Conservation (phyloP, 2,888 invertebrate genomes). For the Phaedon cochleariae region DNA sequence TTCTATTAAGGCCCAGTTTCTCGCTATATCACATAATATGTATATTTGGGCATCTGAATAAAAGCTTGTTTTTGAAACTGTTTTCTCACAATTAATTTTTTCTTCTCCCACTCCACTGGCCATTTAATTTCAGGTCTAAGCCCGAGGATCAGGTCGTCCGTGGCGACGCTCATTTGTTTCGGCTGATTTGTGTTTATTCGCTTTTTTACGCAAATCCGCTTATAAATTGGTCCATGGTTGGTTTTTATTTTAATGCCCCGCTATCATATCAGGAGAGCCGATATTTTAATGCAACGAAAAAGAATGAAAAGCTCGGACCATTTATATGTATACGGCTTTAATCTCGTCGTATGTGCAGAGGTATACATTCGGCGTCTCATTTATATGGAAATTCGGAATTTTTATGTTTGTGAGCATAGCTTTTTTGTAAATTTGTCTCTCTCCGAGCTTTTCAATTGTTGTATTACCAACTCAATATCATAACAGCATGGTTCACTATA, state of each 20-base stretch:
- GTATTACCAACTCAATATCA: too few species aligned
- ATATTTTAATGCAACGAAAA: constrained; percentile 46
- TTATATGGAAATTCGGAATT: constrained; percentile 18
- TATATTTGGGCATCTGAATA: too few species aligned
- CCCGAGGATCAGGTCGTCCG: constrained; percentile 52
- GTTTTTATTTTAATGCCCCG: constrained; percentile 47
- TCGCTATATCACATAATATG: too few species aligned
- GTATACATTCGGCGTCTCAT: constrained; percentile 5
- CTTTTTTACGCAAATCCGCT: constrained; percentile 49
- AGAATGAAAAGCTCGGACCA: constrained; percentile 39
- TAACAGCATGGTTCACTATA: too few species aligned
- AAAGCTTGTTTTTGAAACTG: too few species aligned
- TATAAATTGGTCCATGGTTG: constrained; percentile 49
- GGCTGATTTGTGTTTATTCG: constrained; percentile 55
- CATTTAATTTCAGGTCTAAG: constrained; percentile 49
- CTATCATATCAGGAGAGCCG: constrained; percentile 49
- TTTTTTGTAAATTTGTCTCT: too few species aligned
- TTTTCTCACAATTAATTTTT: not conserved
- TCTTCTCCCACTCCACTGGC: constrained; percentile 24
- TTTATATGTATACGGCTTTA: constrained; percentile 26
- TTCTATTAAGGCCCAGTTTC: too few species aligned
- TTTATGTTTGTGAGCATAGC: too few species aligned
- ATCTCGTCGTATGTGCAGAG: constrained; percentile 21
- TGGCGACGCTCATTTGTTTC: constrained; percentile 57
- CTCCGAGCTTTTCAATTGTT: too few species aligned